These are phyloP conservation scores for Teleiodes luculella DNA, from an alignment of 2,888 invertebrate species.

Conservation along the genomic window DNA sequence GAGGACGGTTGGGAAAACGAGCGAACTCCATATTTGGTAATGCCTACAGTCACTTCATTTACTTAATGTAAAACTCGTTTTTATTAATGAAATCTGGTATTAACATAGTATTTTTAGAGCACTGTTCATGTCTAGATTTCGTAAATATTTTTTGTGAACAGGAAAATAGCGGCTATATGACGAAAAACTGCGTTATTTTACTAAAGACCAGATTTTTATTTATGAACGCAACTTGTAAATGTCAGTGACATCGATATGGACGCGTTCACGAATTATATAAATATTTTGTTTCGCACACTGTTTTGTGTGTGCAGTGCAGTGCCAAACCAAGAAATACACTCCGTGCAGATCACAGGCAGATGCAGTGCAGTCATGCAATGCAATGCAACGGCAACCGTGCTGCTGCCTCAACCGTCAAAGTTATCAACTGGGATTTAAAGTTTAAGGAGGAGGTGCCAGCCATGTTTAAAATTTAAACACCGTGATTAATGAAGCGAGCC, in stretches of 20 bases:
- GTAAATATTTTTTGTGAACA: constrained; percentile 14
- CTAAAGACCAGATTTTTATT: constrained; percentile 31
- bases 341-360: too few species aligned
- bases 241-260: constrained; percentile 32
- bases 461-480: too few species aligned
- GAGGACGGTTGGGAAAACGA: constrained; percentile 80
- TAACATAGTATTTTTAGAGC: constrained; percentile 10
- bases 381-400: too few species aligned
- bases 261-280: constrained; percentile 34
- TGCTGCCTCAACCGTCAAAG: too few species aligned
- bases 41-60: constrained; percentile 74
- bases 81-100: constrained; percentile 25
- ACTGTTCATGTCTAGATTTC: constrained; percentile 18
- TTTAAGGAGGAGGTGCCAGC: too few species aligned
- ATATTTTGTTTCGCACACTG: neutral
- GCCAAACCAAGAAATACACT: neutral
- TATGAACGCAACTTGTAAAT: constrained; percentile 50
- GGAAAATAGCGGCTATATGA: neutral
- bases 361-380: too few species aligned
- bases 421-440: too few species aligned
- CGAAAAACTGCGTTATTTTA: constrained; percentile 33
- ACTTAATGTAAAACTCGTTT: constrained; percentile 47
- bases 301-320: too few species aligned
- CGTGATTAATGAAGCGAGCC: too few species aligned
- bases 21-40: constrained; percentile 85